phyloP scores from a whole-genome alignment of 2,888 invertebrate species.

The Thymelicus lineola region DNA sequence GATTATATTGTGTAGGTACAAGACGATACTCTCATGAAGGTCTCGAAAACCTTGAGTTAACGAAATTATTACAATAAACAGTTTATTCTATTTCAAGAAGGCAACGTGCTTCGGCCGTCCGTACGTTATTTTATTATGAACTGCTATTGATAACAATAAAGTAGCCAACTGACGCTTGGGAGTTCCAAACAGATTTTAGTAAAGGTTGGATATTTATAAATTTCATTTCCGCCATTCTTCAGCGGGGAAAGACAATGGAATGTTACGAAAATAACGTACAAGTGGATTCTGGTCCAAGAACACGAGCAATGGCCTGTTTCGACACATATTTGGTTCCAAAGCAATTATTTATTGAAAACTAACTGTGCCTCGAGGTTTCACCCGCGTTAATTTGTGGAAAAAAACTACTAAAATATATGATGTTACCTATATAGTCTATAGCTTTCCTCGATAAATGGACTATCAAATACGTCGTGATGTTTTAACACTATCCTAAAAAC shows the following conservation, averaged over 20 bases:
- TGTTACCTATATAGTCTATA: too few relatives aligned
- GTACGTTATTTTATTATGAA: neutral
- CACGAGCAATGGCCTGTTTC: too few relatives aligned
- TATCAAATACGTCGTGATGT: too few relatives aligned
- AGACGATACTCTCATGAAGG: conserved; percentile 13
- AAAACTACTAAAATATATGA: too few relatives aligned
- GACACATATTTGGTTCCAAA: too few relatives aligned
- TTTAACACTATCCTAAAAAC: too few relatives aligned
- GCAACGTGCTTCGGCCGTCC: neutral
- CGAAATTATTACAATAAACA: conserved; percentile 15
- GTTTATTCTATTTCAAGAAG: conserved; percentile 6
- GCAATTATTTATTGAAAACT: too few relatives aligned
- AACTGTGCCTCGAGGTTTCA: too few relatives aligned
- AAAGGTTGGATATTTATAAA: conserved; percentile 8
- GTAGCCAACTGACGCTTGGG: neutral
- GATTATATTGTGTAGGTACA: conserved; percentile 34
- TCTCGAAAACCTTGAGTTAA: conserved; percentile 9
- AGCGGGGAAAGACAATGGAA: neutral
- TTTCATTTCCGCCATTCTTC: conserved; percentile 9
- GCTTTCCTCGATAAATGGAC: too few relatives aligned
- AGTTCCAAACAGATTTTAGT: neutral
- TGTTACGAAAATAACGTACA: neutral
- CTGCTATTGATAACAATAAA: conserved; percentile 14
- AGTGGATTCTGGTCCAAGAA: neutral
- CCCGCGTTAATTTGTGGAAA: too few relatives aligned